Percentiles rank a stretch among this genome's conserved stretches.
phyloP scores from a whole-genome alignment of 2,113 vertebrate species.

The Mandrillus leucophaeus region DNA sequence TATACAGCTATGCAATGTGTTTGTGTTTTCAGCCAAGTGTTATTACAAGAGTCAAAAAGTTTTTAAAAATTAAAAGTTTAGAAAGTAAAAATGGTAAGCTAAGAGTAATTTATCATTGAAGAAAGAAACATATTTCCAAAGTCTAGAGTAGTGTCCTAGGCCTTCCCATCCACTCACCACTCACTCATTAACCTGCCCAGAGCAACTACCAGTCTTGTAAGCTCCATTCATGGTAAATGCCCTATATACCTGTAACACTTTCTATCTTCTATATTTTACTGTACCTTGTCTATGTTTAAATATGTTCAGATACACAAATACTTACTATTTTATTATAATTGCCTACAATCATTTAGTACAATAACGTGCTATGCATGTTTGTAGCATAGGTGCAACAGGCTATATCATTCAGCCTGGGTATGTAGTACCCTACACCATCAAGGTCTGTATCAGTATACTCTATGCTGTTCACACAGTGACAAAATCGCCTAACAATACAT shows the following conservation, averaged over 20 bases:
- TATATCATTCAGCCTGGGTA: background rate
- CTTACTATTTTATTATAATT: background rate
- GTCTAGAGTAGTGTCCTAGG: background rate
- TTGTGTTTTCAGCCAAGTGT: background rate
- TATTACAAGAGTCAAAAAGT: background rate
- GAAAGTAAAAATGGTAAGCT: background rate
- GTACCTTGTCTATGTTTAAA: background rate
- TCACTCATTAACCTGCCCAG: background rate
- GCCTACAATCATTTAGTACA: background rate
- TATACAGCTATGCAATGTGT: background rate
- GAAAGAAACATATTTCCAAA: background rate
- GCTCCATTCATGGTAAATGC: background rate
- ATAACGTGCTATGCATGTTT: background rate
- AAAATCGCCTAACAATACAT: background rate
- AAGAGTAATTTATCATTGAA: background rate
- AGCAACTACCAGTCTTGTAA: background rate
- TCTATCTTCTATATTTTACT: background rate
- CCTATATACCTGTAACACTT: background rate
- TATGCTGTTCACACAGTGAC: background rate
- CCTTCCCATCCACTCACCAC: background rate
- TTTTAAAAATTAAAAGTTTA: background rate
- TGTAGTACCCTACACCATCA: background rate
- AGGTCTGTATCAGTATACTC: background rate
- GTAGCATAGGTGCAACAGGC: background rate
- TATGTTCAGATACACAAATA: background rate